Evolutionary conservation across 2,888 invertebrate genomes (phyloP).

Genomic region (Cenopis cana): DNA sequence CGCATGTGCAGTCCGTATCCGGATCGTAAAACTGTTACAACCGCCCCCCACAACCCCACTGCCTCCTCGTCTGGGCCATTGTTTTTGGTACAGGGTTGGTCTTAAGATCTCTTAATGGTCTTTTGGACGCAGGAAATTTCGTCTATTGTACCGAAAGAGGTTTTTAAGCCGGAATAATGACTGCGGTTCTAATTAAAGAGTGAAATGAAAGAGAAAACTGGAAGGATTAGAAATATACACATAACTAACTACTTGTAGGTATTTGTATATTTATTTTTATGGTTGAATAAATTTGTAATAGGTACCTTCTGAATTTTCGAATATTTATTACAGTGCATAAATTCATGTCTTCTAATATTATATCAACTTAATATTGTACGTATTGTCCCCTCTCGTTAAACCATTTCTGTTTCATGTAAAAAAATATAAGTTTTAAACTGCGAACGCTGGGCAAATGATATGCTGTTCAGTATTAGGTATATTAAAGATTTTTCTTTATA

Average conservation of each 20-base stretch:
- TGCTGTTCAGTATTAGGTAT: too few species aligned
- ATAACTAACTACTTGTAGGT: background rate
- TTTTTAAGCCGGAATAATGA: conserved; percentile 47
- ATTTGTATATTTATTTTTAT: background rate
- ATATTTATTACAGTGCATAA: too few species aligned
- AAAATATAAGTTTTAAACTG: background rate
- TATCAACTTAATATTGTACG: too few species aligned
- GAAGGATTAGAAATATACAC: conserved; percentile 2
- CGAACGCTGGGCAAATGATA: background rate
- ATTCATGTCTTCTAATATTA: too few species aligned
- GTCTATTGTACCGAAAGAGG: conserved; percentile 65
- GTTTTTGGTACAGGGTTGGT: conserved; percentile 76
- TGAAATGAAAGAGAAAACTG: conserved; percentile 18
- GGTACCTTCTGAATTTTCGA: too few species aligned
- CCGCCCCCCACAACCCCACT: conserved; percentile 55
- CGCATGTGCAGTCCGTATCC: conserved; percentile 80
- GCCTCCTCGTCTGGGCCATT: conserved; percentile 75
- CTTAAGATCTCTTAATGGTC: conserved; percentile 81
- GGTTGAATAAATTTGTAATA: background rate
- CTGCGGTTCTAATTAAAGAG: conserved; percentile 40
- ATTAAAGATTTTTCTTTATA: background rate
- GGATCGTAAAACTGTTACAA: conserved; percentile 82
- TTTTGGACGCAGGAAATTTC: conserved; percentile 73
- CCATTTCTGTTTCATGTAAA: background rate
- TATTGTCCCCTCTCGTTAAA: too few species aligned